A percentile compares a stretch with the other conserved stretches of the same genome.
These are phyloP conservation scores for Myxocyprinus asiaticus DNA, from an alignment of 2,113 vertebrate genomes.

Conservation along the genomic window DNA sequence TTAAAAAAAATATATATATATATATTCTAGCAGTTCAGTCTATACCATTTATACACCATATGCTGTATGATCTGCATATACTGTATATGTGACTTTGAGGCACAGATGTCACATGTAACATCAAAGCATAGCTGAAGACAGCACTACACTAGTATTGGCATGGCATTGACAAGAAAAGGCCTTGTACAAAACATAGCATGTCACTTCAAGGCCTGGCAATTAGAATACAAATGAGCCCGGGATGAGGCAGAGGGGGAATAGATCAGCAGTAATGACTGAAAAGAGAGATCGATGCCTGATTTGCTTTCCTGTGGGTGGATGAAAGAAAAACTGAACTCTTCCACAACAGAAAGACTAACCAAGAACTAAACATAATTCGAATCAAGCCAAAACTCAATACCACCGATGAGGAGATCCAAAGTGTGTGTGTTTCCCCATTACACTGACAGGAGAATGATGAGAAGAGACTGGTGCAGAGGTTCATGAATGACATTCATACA, in stretches of 20 bases:
- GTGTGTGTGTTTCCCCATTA: neutral
- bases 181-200: conserved; percentile 38
- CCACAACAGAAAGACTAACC: conserved; percentile 71
- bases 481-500: conserved; percentile 80
- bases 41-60: too few species aligned
- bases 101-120: neutral
- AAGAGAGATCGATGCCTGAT: conserved; percentile 38
- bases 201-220: conserved; percentile 46
- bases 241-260: conserved; percentile 32
- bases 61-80: too few species aligned
- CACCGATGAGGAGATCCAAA: conserved; percentile 69
- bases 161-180: conserved; percentile 37
- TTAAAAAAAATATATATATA: too few species aligned
- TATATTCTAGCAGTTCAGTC: too few species aligned
- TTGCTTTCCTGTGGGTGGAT: conserved; percentile 65
- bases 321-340: conserved; percentile 74
- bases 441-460: conserved; percentile 70
- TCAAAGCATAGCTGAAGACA: conserved; percentile 20
- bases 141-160: conserved; percentile 16
- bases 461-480: conserved; percentile 73
- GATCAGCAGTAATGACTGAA: conserved; percentile 47
- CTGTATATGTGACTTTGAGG: neutral
- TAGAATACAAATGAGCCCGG: conserved; percentile 52
- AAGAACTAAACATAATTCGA: conserved; percentile 73
- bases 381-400: conserved; percentile 75